phyloP scores from a whole-genome alignment of 2,797 vertebrate species.

The Delichon dasypus region DNA sequence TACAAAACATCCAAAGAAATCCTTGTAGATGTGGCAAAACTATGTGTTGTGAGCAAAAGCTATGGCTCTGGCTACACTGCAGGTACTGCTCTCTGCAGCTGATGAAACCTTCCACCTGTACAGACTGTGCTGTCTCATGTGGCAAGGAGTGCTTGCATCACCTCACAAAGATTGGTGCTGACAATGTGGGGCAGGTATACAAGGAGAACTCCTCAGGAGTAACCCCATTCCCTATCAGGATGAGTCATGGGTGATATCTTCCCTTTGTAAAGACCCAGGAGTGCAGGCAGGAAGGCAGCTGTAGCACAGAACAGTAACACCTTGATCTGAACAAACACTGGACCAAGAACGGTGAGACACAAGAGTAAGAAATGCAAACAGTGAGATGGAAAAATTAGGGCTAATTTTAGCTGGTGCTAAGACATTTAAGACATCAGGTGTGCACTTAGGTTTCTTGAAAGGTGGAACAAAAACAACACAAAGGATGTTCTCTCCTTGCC shows the following conservation, averaged over 20 bases:
- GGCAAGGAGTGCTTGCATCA: not conserved
- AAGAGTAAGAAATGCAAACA: not conserved
- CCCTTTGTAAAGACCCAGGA: not conserved
- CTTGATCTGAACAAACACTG: not conserved
- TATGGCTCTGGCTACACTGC: not conserved
- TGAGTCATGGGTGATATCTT: not conserved
- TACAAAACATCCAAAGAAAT: not conserved
- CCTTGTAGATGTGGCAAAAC: not conserved
- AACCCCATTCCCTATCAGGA: not conserved
- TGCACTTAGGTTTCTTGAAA: not conserved
- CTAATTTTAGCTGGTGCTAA: not conserved
- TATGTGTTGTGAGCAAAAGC: not conserved
- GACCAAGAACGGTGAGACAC: not conserved
- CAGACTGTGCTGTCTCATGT: rapidly evolving
- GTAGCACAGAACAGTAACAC: not conserved
- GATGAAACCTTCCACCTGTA: not conserved
- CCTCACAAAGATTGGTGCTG: not conserved
- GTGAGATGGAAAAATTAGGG: not conserved
- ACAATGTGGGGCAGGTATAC: not conserved
- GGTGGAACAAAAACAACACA: not conserved
- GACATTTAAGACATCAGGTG: not conserved
- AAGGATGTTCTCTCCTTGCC: not conserved
- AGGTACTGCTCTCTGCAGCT: not conserved
- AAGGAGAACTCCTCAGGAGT: not conserved
- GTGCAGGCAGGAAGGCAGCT: not conserved